These are phyloP conservation scores for Vireo altiloquus DNA, from an alignment of 2,113 vertebrate species.

Conservation along the genomic window DNA sequence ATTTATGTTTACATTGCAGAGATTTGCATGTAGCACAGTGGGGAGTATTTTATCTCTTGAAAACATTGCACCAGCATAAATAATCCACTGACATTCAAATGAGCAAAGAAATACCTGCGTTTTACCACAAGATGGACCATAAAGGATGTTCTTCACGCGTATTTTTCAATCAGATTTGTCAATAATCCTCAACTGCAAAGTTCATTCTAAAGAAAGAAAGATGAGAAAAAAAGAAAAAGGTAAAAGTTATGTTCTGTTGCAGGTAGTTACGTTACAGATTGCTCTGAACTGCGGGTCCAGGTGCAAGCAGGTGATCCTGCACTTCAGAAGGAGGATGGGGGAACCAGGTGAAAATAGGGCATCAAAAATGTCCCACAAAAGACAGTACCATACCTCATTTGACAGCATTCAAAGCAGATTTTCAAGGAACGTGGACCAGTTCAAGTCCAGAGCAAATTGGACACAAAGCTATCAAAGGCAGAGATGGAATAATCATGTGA, in stretches of 20 bases:
- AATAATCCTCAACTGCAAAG: slow-evolving; percentile 11
- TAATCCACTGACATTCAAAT: slow-evolving; percentile 62
- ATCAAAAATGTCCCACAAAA: neutral
- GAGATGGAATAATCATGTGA: neutral
- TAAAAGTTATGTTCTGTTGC: neutral
- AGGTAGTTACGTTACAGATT: neutral
- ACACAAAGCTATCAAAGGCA: neutral
- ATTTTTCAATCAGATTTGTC: slow-evolving; percentile 38
- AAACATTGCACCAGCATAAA: slow-evolving; percentile 64
- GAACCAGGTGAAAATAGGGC: neutral
- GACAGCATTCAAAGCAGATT: neutral
- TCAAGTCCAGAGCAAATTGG: neutral
- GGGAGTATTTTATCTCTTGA: slow-evolving; percentile 69
- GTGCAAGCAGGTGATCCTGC: neutral
- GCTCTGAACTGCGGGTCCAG: neutral
- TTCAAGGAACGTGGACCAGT: neutral
- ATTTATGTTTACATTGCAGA: slow-evolving; percentile 48
- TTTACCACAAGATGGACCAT: slow-evolving; percentile 56
- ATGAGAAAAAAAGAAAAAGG: neutral
- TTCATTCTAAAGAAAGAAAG: neutral
- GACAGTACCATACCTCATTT: neutral
- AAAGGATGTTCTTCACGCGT: neutral
- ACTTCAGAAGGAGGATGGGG: neutral
- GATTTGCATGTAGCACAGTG: slow-evolving; percentile 61
- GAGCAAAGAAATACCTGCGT: slow-evolving; percentile 38